phyloP scores from a whole-genome alignment of 2,113 vertebrate species.

The Neoarius graeffei region DNA sequence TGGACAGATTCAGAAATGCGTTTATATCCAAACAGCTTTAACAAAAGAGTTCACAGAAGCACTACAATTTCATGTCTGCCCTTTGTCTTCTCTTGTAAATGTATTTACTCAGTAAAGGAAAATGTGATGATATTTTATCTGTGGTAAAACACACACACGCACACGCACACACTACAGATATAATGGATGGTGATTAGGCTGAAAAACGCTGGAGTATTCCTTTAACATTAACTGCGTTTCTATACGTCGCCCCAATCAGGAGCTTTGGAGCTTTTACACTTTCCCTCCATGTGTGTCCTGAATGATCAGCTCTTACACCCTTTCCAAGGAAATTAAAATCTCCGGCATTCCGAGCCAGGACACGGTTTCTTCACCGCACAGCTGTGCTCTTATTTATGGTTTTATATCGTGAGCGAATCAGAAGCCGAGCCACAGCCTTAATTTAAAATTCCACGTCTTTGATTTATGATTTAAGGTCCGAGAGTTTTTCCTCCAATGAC shows the following conservation, averaged over 20 bases:
- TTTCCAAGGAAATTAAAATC: background rate
- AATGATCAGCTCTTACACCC: background rate
- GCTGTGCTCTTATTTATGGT: background rate
- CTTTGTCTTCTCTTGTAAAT: background rate
- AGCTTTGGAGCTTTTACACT: background rate
- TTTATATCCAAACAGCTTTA: background rate
- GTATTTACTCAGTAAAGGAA: background rate
- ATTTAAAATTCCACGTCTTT: background rate
- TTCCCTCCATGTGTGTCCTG: background rate
- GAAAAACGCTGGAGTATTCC: background rate
- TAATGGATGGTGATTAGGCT: background rate
- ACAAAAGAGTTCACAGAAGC: background rate
- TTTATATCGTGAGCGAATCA: background rate
- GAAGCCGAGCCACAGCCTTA: background rate
- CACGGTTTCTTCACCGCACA: background rate
- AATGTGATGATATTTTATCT: background rate
- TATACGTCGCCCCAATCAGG: constrained; percentile 21
- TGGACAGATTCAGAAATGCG: background rate
- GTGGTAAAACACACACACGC: background rate
- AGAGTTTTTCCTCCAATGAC: background rate
- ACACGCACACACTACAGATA: background rate
- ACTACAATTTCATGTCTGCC: background rate
- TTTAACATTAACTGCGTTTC: background rate
- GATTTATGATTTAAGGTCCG: constrained; percentile 1
- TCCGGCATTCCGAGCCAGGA: background rate